A percentile compares a stretch with the other conserved stretches of the same genome.
Conservation (phyloP, 2,797 vertebrate genomes). For the Notolabrus celidotus region DNA sequence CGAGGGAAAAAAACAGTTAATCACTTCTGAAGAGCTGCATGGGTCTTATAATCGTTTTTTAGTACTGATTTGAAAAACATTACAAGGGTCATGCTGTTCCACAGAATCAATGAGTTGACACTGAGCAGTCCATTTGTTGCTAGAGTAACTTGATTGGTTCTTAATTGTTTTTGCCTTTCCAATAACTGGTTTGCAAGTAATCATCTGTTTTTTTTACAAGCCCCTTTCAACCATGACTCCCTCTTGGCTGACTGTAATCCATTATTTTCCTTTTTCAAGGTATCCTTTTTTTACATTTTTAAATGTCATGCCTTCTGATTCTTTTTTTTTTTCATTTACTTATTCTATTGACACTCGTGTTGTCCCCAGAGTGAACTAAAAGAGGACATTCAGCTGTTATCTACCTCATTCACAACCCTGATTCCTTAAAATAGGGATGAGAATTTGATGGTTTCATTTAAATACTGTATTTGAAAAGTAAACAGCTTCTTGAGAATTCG, state of each 20-base stretch:
- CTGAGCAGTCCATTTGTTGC: constrained; percentile 60
- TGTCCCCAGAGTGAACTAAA: too few species aligned
- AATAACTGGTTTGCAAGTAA: constrained; percentile 31
- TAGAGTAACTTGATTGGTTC: constrained; percentile 63
- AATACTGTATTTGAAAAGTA: too few species aligned
- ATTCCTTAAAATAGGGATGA: too few species aligned
- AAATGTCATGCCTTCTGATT: background rate
- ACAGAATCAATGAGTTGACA: constrained; percentile 69
- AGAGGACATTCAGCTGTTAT: too few species aligned
- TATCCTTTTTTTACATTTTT: background rate
- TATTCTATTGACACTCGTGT: too few species aligned
- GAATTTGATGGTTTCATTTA: too few species aligned
- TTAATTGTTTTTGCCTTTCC: constrained; percentile 35
- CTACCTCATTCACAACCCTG: too few species aligned
- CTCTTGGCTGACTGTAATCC: background rate
- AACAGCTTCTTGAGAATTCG: too few species aligned
- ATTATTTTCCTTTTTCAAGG: background rate
- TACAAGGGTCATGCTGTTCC: constrained; percentile 60
- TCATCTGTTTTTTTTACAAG: constrained; percentile 7
- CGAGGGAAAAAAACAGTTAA: constrained; percentile 52
- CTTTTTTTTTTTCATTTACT: too few species aligned
- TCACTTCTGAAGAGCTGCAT: constrained; percentile 47
- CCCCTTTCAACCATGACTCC: background rate
- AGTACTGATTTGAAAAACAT: constrained; percentile 65
- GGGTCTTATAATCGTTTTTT: constrained; percentile 30